phyloP scores from a whole-genome alignment of 2,797 vertebrate genomes.

The Chromis chromis region DNA sequence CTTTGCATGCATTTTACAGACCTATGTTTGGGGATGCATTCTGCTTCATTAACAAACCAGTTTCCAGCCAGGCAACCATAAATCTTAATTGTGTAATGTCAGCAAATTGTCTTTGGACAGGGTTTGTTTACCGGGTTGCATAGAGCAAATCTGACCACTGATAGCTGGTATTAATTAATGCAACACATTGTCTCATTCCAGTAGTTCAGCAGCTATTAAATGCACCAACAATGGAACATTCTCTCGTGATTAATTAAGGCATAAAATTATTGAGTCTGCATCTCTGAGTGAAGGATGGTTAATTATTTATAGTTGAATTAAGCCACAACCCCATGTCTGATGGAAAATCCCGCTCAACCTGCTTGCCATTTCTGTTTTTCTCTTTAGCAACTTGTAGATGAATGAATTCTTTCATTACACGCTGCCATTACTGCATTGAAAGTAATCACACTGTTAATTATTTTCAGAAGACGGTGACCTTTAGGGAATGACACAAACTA shows the following conservation, averaged over 20 bases:
- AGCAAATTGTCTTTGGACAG: slow-evolving; percentile 67
- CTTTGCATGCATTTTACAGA: slow-evolving; percentile 65
- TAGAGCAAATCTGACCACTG: slow-evolving; percentile 72
- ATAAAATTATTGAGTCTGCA: slow-evolving; percentile 67
- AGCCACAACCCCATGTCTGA: slow-evolving; percentile 66
- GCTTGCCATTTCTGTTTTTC: slow-evolving; percentile 63
- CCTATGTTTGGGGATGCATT: slow-evolving; percentile 55
- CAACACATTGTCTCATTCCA: slow-evolving; percentile 71
- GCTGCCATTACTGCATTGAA: slow-evolving; percentile 39
- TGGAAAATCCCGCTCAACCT: slow-evolving; percentile 62
- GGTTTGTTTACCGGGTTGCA: slow-evolving; percentile 72
- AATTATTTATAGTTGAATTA: slow-evolving; percentile 80
- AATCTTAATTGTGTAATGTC: slow-evolving; percentile 76
- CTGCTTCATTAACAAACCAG: slow-evolving; percentile 71
- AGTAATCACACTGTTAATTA: slow-evolving; percentile 47
- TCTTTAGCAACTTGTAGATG: slow-evolving; percentile 29
- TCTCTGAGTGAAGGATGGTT: slow-evolving; percentile 67
- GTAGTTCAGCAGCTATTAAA: slow-evolving; percentile 74
- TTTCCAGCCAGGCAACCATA: slow-evolving; percentile 68
- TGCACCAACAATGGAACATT: slow-evolving; percentile 65
- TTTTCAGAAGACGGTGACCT: slow-evolving; percentile 44
- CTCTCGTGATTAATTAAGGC: slow-evolving; percentile 80
- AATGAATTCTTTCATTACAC: slow-evolving; percentile 48
- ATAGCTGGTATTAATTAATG: slow-evolving; percentile 82
- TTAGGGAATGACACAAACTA: slow-evolving; percentile 23